Base-by-base conservation (phyloP, 2,113 vertebrate species). In the Scomber colias region DNA sequence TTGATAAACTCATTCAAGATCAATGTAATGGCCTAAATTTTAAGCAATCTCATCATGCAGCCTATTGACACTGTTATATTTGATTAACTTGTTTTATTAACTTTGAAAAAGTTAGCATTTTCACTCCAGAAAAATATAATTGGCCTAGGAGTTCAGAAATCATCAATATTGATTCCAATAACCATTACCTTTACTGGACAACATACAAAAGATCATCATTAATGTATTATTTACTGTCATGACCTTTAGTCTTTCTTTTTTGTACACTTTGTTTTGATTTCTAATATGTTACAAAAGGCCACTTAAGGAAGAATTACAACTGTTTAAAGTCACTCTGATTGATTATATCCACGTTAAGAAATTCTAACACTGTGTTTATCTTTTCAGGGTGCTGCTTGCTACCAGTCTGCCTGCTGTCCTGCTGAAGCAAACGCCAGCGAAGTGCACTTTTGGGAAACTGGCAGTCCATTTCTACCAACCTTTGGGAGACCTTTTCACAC, bases 301-400 rank as follows among this genome's bases (percentile, higher is more conserved):
- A 40, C 8, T 65, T 50, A 19, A 44, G 30, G 45, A 44, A 13
- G 46, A 70, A 11, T 50, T 74, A 49, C 35, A 35, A 24, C 40
- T 53, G 19, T 56, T 7, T 15, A 11, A 3, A 55, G n/a, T 63
- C 21, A 13, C 0, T 3, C 54, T 45, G 3, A 35, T 53, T 69
- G 16, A 17, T 24, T 49, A 27, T 19, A 57, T 73, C 19, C 83
- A 11, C n/a, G 19, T 56, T 51, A 46, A 1, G 57, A 49, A 71
- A 60, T 19, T 60, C 50, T 82, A 75, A 88, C 9, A 64, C 19
- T 55, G 17, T 62, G 16, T 53, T 54, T 76, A 11, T 90, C 70
- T 77, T 86, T 75, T 65, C 84, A 93, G 91, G 81, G 11, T 15
- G 71, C 8, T 19, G 55, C 66, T 80, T 11, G 10, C 44, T 49